A percentile compares a stretch with the other conserved stretches of the same genome.
Evolutionary conservation across 2,888 invertebrate genomes (phyloP).

Genomic region (Frankliniella intonsa): DNA sequence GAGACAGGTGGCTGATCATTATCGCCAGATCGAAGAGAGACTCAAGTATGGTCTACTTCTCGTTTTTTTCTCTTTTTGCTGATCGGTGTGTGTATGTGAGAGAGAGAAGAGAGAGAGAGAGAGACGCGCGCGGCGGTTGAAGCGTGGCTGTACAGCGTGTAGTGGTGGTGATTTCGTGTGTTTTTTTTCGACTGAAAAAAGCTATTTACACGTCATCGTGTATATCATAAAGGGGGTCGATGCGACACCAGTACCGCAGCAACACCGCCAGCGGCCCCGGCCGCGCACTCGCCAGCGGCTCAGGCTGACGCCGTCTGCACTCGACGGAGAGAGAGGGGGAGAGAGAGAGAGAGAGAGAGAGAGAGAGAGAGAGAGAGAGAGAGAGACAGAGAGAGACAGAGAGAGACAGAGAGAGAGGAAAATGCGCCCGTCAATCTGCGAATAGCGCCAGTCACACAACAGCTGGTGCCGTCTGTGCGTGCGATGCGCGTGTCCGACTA

Average conservation of each 20-base stretch:
- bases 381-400: no score
- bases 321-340: background rate
- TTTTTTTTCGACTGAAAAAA: background rate
- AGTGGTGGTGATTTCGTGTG: background rate
- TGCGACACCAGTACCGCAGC: constrained; percentile 3
- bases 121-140: background rate
- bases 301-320: constrained; percentile 5
- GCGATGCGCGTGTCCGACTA: no score
- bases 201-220: background rate
- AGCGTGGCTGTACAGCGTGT: constrained; percentile 25
- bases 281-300: background rate
- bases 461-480: no score
- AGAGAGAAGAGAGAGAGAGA: background rate
- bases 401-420: no score
- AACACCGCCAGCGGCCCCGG: constrained; percentile 3
- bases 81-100: background rate
- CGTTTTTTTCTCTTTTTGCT: no score
- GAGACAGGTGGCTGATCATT: no score
- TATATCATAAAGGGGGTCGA: background rate
- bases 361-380: no score
- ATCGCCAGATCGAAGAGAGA: no score
- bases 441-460: no score
- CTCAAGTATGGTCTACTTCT: no score
- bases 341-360: no score
- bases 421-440: no score